Base-by-base conservation (phyloP, 2,888 invertebrate genomes). In the Raillietiella orientalis region DNA sequence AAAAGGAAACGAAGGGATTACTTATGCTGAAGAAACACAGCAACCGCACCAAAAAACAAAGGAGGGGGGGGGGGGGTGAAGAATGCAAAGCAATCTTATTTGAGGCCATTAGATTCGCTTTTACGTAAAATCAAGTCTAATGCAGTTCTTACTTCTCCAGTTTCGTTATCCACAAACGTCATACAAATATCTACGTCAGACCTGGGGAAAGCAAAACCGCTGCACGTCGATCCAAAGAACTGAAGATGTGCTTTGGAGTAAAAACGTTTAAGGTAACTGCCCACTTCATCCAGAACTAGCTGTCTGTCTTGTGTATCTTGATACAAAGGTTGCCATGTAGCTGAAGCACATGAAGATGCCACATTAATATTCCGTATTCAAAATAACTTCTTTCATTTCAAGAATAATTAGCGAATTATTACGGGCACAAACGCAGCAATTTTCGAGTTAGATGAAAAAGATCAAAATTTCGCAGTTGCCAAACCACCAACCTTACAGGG, bases 151-250 rank as follows among this genome's bases (percentile, higher is more conserved):
- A 48, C 50, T 39, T 45, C 42, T 25, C 41, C 42, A 10, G 39
- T 39, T 17, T 40, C 33, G 19, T 42, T 39, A 21, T 40, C 40
- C 19, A 36, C 38, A 34, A 58, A 55, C 3, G 53, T 53, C 29
- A 59, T 40, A 36, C 58, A 59, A 16, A 59, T 49, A 36, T 59
- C 59, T 28, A 59, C 40, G 40, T 59, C 59, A 33, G 56, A 56
- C 8, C 43, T 38, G 16, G 39, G 39, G 32, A 54, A 51, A 4
- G 57, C 57, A 43, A 59, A 58, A 3, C 59, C 58, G 41, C 58
- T 59, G 34, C 45, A 43, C 1, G 55, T 53, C 1, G 58, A 59
- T 2, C 59, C 59, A 45, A 59, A 59, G 28, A 58, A 37, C 21
- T 44, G 36, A 9, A 58, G 38, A 9, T 39, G 36, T 2, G 50